Evolutionary conservation across 2,797 vertebrate species (phyloP).

Genomic region (Alosa sapidissima): DNA sequence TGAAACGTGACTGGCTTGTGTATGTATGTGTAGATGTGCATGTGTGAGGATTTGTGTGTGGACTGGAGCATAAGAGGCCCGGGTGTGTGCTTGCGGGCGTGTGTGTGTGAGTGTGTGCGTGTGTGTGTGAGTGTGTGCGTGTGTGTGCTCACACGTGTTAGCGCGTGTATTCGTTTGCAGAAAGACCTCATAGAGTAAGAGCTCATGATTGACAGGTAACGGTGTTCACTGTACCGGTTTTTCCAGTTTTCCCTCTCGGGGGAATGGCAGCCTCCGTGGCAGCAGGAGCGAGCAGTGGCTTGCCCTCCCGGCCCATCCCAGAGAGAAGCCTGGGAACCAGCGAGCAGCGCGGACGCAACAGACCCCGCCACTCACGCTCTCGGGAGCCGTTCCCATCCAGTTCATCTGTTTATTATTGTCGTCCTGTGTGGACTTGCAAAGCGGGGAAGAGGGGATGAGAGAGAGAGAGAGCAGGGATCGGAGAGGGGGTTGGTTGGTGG

Average conservation of each 20-base stretch:
- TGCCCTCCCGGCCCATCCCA: slow-evolving; percentile 59
- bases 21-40: slow-evolving; percentile 16
- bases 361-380: slow-evolving; percentile 48
- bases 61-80: background rate
- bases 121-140: slow-evolving; percentile 36
- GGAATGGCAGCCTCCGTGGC: slow-evolving; percentile 33
- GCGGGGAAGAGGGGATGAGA: slow-evolving; percentile 39
- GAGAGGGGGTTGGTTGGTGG: background rate
- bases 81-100: slow-evolving; percentile 32
- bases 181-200: background rate
- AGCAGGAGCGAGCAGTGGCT: slow-evolving; percentile 69
- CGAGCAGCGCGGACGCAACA: slow-evolving; percentile 48
- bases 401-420: slow-evolving; percentile 84
- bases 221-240: slow-evolving; percentile 67
- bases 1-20: slow-evolving; percentile 31
- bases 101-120: background rate
- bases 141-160: slow-evolving; percentile 1
- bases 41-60: slow-evolving; percentile 43
- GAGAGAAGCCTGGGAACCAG: slow-evolving; percentile 72
- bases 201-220: slow-evolving; percentile 71
- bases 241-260: slow-evolving; percentile 68
- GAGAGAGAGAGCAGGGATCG: background rate
- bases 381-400: slow-evolving; percentile 72
- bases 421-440: slow-evolving; percentile 76
- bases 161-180: background rate